phyloP scores from a whole-genome alignment of 2,113 vertebrate genomes.

The Polypterus bichir region DNA sequence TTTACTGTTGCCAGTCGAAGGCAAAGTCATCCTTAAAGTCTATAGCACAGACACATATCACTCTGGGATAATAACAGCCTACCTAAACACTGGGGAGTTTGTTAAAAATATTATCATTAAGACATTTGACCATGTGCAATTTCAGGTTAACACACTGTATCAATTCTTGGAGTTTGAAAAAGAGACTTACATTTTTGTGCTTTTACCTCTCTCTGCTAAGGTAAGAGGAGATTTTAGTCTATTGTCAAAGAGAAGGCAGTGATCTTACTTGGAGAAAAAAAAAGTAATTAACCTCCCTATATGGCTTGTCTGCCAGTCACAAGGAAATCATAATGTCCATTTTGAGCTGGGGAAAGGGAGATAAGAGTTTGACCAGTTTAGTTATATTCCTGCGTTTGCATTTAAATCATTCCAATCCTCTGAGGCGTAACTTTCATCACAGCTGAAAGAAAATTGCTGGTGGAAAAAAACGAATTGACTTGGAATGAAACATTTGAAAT shows the following conservation, averaged over 20 bases:
- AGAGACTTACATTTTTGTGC: too few relatives aligned
- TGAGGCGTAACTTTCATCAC: constrained; percentile 17
- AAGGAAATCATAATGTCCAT: constrained; percentile 16
- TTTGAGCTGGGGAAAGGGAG: constrained; percentile 11
- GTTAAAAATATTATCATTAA: too few relatives aligned
- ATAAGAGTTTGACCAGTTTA: constrained; percentile 9
- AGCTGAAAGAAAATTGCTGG: constrained; percentile 18
- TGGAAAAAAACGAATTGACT: constrained; percentile 11
- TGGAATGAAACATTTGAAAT: constrained; percentile 7
- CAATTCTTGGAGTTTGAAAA: too few relatives aligned
- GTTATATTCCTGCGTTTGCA: constrained; percentile 8
- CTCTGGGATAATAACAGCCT: too few relatives aligned
- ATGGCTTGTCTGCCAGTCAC: constrained; percentile 10
- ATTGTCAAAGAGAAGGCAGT: constrained; percentile 2
- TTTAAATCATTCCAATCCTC: constrained; percentile 17
- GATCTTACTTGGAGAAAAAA: constrained; percentile 12
- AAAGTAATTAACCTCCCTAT: constrained; percentile 14
- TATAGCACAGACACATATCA: too few relatives aligned
- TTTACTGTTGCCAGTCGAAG: too few relatives aligned
- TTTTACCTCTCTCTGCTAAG: too few relatives aligned
- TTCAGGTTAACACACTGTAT: too few relatives aligned
- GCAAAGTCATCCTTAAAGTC: too few relatives aligned
- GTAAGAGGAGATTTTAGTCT: not conserved
- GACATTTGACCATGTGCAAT: too few relatives aligned
- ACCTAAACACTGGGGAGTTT: too few relatives aligned